These are phyloP conservation scores for Anolis sagrei DNA, from an alignment of 2,113 vertebrate species.

Conservation along the genomic window DNA sequence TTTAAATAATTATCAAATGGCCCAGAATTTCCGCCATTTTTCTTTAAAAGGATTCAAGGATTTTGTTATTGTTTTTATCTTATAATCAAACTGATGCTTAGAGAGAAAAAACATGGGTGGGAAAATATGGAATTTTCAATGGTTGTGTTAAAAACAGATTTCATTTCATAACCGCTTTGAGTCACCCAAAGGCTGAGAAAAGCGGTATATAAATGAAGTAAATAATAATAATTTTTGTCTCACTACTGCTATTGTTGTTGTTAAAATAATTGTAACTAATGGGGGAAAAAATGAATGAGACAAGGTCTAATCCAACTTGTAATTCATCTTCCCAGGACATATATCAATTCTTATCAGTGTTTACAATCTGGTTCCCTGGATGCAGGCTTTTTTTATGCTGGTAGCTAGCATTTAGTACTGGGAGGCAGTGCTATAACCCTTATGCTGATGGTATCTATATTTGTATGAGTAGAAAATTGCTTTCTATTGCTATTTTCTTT, in stretches of 20 bases:
- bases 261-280: background rate
- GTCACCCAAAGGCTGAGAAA: too few species aligned
- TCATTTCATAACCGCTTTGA: background rate
- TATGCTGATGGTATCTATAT: background rate
- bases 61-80: background rate
- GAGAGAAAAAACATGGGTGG: background rate
- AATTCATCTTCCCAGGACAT: background rate
- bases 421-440: background rate
- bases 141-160: background rate
- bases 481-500: background rate
- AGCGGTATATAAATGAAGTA: too few species aligned
- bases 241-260: too few species aligned
- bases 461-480: background rate
- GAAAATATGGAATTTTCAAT: background rate
- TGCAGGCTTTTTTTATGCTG: background rate
- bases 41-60: background rate
- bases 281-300: background rate
- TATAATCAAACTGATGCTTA: background rate
- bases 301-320: background rate
- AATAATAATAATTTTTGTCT: too few species aligned
- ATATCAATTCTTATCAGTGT: background rate
- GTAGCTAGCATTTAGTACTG: background rate
- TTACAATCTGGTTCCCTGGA: background rate
- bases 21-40: background rate
- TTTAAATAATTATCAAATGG: background rate